Evolutionary conservation across 2,888 invertebrate species (phyloP), one percentile per base, ranked within the genome.

Genomic region (Spodoptera exigua): DNA sequence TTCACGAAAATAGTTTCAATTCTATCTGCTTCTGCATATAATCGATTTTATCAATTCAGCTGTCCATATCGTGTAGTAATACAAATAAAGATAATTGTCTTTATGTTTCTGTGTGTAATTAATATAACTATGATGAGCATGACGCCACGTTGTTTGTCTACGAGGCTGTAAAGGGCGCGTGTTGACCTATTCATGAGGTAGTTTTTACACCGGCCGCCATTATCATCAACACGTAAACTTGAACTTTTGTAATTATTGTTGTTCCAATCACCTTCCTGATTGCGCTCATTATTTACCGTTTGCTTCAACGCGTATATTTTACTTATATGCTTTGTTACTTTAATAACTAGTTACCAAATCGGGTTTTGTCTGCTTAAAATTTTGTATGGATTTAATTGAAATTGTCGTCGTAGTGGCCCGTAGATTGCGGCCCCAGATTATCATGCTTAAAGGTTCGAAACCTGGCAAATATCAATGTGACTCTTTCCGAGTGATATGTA

Each of bases 181-280:
- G 52, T 59, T 78, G 69, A 70, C 66, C 73, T 76, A 73, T 75
- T 55, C 47, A 12, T 56, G 14, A 49, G 35, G 34, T 1, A 46
- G 13, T 63, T 64, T 54, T 69, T 62, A 61, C 39, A n/a, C 18
- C 21, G 39, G 36, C 27, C 36, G 36, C 34, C 36, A 70, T 72
- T 78, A 57, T 59, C 59, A 54, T 55, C 63, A 55, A 56, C 47
- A 65, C 18, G 55, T 75, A 61, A 68, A 76, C 74, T 79, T 82
- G 76, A 78, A 79, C 76, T 80, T 81, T 78, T 40, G 43, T 48
- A 61, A 46, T 40, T 47, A 39, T 21, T 39, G 35, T 43, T 43
- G 41, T 44, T 40, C 47, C 37, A 47, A 41, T 49, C 41, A 21
- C 17, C 45, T 76, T 74, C 60, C 64, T 61, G 45, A 32, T 68